These are phyloP conservation scores for Hemitrygon akajei DNA, from an alignment of 2,797 vertebrate genomes.

Conservation along the genomic window DNA sequence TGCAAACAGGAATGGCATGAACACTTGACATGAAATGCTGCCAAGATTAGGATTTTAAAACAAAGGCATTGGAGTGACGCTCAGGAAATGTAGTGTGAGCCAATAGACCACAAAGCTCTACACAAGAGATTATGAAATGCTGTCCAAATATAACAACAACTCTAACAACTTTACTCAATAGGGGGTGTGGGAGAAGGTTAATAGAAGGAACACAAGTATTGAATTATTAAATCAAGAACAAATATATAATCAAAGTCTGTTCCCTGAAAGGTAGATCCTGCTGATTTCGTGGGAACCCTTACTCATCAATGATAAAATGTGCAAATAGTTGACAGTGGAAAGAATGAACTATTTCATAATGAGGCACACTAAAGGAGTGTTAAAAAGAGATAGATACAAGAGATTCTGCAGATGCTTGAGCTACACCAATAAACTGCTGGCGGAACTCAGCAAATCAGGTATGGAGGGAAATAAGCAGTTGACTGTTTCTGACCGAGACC, in stretches of 20 bases:
- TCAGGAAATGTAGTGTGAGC: constrained; percentile 9
- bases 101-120: neutral
- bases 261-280: neutral
- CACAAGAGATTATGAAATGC: neutral
- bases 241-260: neutral
- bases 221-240: neutral
- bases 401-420: too few relatives aligned
- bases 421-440: too few relatives aligned
- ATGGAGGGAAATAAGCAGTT: too few relatives aligned
- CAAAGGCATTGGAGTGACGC: constrained; percentile 20
- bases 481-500: too few relatives aligned
- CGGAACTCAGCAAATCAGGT: too few relatives aligned
- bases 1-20: constrained; percentile 19
- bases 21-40: neutral
- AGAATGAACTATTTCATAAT: neutral
- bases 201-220: neutral
- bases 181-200: neutral
- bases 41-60: neutral
- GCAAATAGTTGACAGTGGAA: neutral
- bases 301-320: neutral
- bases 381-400: too few relatives aligned
- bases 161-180: neutral
- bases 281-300: neutral
- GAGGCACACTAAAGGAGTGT: neutral
- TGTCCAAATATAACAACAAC: neutral